Evolutionary conservation across 2,797 vertebrate species (phyloP), one percentile per base, ranked within the genome.

Genomic region (Catamblyrhynchus diadema): DNA sequence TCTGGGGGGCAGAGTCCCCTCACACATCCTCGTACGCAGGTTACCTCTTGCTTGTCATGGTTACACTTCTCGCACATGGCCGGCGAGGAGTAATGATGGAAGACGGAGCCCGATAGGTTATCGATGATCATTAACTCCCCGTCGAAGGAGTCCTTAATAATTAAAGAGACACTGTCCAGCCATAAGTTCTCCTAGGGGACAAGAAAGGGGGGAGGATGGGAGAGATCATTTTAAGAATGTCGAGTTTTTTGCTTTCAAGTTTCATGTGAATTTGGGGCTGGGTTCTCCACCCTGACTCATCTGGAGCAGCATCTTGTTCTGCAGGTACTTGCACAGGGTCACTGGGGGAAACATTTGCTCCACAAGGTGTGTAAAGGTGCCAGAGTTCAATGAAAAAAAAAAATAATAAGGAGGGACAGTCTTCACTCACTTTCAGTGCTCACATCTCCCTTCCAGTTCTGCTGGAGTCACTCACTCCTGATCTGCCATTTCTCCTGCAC

Each of bases 131-230:
- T 98, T 98, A 99, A 98, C 98, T 99, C 99, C 95, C 99, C 99
- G 97, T 99, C 99, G 98, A 99, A 98, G 56, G 99, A 99, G 97
- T 99, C 99, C 98, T 99, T 99, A 98, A 99, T 99, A 97, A 99
- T 99, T 98, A 99, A 98, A 97, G 99, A 99, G 92, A 99, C 99
- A 97, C 99, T 99, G 98, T 99, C 99, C 99, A 99, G 98, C 99
- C 99, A 99, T 98, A 99, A 98, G 98, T 98, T 99, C 98, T 99
- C 99, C 99, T 99, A 98, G 98, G 98, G 99, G 98, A 98, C 96
- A 97, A 97, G 96, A 97, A 97, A 96, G 97, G 98, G 98, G 98
- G 92, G 97, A 98, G 97, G 96, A 98, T 97, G 98, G 97, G 96
- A 89, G 97, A 97, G 96, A 97, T 98, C 96, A 98, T 97, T 97